Evolutionary conservation across 1,140 invertebrate genomes (phyloP).

Genomic region (Zophobas morio): DNA sequence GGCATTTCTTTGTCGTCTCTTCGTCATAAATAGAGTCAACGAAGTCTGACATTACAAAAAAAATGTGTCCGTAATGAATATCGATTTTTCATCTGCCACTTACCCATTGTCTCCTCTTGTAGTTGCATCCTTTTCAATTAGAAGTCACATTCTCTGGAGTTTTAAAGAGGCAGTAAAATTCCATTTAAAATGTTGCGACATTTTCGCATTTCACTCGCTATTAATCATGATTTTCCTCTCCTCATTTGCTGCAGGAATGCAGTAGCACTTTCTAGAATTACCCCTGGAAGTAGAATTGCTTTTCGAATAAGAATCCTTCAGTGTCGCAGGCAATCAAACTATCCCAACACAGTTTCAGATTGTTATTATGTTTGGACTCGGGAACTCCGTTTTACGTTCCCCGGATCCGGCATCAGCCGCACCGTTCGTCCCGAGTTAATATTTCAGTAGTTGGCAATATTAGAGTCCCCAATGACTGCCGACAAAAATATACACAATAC

Average conservation of each 20-base stretch:
- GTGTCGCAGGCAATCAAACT: not conserved
- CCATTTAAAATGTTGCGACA: conserved; percentile 32
- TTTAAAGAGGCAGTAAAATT: conserved; percentile 5
- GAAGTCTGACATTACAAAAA: too few species aligned
- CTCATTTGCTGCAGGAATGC: conserved; percentile 33
- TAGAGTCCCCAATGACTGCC: conserved; percentile 30
- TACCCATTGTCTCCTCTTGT: too few species aligned
- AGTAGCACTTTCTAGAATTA: conserved; percentile 16
- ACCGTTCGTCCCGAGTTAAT: conserved; percentile 2
- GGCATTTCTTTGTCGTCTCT: too few species aligned
- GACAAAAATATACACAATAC: conserved; percentile 52
- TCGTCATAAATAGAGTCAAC: too few species aligned
- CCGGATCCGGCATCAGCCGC: too few species aligned
- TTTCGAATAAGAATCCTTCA: conserved; percentile 9
- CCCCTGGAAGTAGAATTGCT: conserved; percentile 1
- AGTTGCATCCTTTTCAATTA: not conserved
- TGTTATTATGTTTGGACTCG: too few species aligned
- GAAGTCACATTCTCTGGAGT: not conserved
- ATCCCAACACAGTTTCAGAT: too few species aligned
- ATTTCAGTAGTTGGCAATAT: conserved; percentile 30
- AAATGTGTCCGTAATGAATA: too few species aligned
- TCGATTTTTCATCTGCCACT: too few species aligned
- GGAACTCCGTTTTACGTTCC: too few species aligned
- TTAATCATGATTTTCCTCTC: conserved; percentile 35
- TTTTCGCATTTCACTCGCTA: conserved; percentile 24